Evolutionary conservation across 2,888 invertebrate genomes (phyloP).

Genomic region (Tortrix viridana): DNA sequence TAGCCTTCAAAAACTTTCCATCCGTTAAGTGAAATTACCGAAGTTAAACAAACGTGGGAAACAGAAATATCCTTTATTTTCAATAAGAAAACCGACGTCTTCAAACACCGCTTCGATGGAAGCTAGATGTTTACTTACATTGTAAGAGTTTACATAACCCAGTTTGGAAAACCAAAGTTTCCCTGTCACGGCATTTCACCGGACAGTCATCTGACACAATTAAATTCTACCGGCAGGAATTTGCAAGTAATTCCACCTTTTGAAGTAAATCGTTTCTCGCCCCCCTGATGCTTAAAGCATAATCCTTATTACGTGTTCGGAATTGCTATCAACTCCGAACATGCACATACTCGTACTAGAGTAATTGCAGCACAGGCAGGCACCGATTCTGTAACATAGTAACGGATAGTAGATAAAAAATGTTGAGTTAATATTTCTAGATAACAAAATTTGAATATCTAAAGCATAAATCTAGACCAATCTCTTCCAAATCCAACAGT

Average conservation of each 20-base stretch:
- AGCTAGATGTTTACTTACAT: slow-evolving; percentile 11
- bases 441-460: too few relatives aligned
- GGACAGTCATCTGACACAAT: slow-evolving; percentile 27
- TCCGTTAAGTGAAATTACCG: background rate
- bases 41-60: slow-evolving; percentile 2
- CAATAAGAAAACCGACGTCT: slow-evolving; percentile 4
- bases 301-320: slow-evolving; percentile 15
- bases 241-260: slow-evolving; percentile 37
- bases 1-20: background rate
- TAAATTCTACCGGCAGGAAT: slow-evolving; percentile 31
- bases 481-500: too few relatives aligned
- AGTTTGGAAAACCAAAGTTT: slow-evolving; percentile 18
- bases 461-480: too few relatives aligned
- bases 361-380: too few relatives aligned
- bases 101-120: background rate
- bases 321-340: slow-evolving; percentile 22
- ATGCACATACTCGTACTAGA: too few relatives aligned
- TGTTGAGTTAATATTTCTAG: too few relatives aligned
- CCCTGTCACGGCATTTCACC: slow-evolving; percentile 4
- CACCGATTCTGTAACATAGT: too few relatives aligned
- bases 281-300: background rate
- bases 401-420: too few relatives aligned
- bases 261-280: slow-evolving; percentile 32
- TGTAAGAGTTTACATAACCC: slow-evolving; percentile 24
- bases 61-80: background rate